Evolutionary conservation across 1,140 invertebrate genomes (phyloP).

Genomic region (Anoplolepis gracilipes): DNA sequence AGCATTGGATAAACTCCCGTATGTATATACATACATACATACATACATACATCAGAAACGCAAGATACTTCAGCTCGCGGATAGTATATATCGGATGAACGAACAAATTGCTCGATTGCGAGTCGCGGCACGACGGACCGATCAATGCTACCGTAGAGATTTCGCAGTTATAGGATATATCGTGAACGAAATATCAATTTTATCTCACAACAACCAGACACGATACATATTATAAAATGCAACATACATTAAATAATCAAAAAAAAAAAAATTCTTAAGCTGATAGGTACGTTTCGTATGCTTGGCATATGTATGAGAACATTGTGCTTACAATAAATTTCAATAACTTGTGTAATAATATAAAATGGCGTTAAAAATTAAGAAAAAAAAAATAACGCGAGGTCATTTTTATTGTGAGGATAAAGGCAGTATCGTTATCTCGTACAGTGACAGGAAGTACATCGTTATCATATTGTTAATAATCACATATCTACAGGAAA

Average conservation of each 20-base stretch:
- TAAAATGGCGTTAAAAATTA: not conserved
- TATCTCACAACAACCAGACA: not conserved
- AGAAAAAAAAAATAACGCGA: not conserved
- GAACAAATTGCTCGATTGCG: constrained; percentile 46
- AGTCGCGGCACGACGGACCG: constrained; percentile 22
- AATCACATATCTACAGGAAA: not conserved
- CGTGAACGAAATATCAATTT: constrained; percentile 43
- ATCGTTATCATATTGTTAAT: not conserved
- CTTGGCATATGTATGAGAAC: constrained; percentile 1
- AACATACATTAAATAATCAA: constrained; percentile 12
- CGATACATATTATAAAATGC: constrained; percentile 23
- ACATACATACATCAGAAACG: too few relatives aligned
- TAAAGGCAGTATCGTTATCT: not conserved
- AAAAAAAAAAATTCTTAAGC: not conserved
- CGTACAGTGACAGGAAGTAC: not conserved
- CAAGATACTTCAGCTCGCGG: constrained; percentile 19
- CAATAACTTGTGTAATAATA: not conserved
- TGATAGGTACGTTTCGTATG: too few relatives aligned
- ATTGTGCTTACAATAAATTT: not conserved
- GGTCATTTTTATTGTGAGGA: constrained; percentile 32
- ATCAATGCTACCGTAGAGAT: constrained; percentile 35
- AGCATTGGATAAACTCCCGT: constrained; percentile 31
- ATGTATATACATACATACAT: too few relatives aligned
- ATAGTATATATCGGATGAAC: constrained; percentile 9
- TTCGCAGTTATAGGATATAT: constrained; percentile 32